Evolutionary conservation across 2,797 vertebrate genomes (phyloP).

Genomic region (Sternarchorhynchus goeldii): DNA sequence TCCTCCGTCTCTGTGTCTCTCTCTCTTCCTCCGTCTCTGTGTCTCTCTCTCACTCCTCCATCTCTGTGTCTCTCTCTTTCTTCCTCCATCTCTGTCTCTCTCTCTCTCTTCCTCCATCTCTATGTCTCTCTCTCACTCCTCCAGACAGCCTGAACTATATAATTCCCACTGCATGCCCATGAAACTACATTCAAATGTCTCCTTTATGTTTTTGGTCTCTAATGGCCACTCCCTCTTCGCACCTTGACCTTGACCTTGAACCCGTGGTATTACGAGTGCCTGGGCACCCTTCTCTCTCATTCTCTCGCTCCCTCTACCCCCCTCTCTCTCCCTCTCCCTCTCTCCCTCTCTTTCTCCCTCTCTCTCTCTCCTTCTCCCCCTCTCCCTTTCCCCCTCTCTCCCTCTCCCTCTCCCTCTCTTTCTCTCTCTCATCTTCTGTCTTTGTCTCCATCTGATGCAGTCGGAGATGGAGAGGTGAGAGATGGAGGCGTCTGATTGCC

Average conservation of each 20-base stretch:
- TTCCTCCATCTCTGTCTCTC: conserved; percentile 39
- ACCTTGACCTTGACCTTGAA: conserved; percentile 48
- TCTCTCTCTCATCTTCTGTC: conserved; percentile 42
- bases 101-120: conserved; percentile 42
- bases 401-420: conserved; percentile 21
- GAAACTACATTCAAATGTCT: conserved; percentile 21
- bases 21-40: neutral
- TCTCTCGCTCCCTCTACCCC: conserved; percentile 23
- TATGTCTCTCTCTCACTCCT: too few relatives aligned
- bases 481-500: conserved; percentile 58
- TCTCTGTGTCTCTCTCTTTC: too few relatives aligned
- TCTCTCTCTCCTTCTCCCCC: conserved; percentile 21
- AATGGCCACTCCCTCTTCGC: conserved; percentile 25
- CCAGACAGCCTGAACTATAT: too few relatives aligned
- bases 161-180: neutral
- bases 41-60: conserved; percentile 53
- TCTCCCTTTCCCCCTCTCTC: too few relatives aligned
- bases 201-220: conserved; percentile 44
- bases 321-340: conserved; percentile 62
- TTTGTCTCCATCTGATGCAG: conserved; percentile 66
- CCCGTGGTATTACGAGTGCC: conserved; percentile 44
- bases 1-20: conserved; percentile 9
- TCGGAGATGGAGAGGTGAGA: conserved; percentile 55
- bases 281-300: conserved; percentile 25
- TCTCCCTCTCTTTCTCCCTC: conserved; percentile 27